phyloP scores from a whole-genome alignment of 2,888 invertebrate species.

The Nemoura dubitans region DNA sequence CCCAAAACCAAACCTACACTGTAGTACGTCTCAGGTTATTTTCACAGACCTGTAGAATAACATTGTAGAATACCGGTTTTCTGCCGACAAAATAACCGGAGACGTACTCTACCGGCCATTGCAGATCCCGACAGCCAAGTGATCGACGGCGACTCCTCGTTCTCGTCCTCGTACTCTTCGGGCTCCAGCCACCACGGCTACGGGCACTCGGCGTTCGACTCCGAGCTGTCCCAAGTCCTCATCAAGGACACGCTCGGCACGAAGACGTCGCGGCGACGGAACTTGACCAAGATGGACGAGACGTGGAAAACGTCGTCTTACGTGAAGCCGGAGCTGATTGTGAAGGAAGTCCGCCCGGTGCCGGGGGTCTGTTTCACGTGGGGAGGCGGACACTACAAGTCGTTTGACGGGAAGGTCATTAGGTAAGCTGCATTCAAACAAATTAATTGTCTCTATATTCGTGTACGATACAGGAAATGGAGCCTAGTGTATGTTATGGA shows the following conservation, averaged over 20 bases:
- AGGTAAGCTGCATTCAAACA: slow-evolving; percentile 63
- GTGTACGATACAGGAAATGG: too few species aligned
- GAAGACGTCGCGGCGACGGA: neutral
- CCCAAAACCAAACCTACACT: too few species aligned
- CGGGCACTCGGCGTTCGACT: neutral
- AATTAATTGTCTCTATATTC: too few species aligned
- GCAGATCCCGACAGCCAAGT: neutral
- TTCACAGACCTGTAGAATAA: too few species aligned
- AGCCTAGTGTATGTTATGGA: too few species aligned
- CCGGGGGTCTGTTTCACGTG: slow-evolving; percentile 80
- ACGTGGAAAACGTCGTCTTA: neutral
- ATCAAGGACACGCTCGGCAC: neutral
- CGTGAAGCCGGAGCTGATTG: slow-evolving; percentile 37
- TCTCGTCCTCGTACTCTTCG: neutral
- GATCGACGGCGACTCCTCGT: neutral
- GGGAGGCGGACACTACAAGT: slow-evolving; percentile 83
- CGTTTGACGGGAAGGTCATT: slow-evolving; percentile 83
- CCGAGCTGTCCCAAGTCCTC: neutral
- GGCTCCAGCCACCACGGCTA: neutral
- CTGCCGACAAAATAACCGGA: too few species aligned
- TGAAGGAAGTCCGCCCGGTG: slow-evolving; percentile 59
- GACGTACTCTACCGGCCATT: too few species aligned
- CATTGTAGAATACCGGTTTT: too few species aligned
- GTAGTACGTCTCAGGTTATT: too few species aligned
- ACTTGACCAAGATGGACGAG: neutral